phyloP scores from a whole-genome alignment of 2,797 vertebrate species.

The Oreochromis grahami region DNA sequence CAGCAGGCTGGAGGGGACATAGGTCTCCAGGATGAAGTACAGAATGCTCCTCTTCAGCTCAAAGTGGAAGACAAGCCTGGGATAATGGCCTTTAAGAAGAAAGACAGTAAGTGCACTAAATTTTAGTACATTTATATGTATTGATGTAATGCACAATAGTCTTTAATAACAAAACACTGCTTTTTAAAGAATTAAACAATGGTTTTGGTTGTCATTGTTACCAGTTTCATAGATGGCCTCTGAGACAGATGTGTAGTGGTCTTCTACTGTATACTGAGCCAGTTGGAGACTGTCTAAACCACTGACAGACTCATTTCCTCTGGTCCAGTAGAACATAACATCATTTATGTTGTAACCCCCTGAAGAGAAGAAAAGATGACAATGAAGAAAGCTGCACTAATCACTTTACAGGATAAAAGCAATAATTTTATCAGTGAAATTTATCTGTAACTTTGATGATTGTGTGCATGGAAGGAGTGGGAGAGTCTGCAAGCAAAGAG shows the following conservation, averaged over 20 bases:
- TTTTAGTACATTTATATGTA: not conserved
- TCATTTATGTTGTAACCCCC: constrained; percentile 94
- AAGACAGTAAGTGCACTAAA: not conserved
- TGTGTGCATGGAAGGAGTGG: not conserved
- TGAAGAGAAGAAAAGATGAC: constrained; percentile 37
- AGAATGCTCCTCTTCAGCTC: constrained; percentile 90
- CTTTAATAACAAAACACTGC: not conserved
- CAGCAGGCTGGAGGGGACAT: constrained; percentile 88
- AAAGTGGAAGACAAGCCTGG: constrained; percentile 89
- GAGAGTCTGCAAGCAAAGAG: not conserved
- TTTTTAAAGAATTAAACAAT: not conserved
- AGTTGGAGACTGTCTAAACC: constrained; percentile 85
- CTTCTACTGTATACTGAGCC: constrained; percentile 91
- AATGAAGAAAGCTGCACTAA: not conserved
- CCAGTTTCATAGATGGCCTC: constrained; percentile 92
- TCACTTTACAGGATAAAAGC: not conserved
- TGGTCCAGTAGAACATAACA: constrained; percentile 91
- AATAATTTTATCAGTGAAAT: not conserved
- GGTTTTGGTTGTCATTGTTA: constrained; percentile 19
- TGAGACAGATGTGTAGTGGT: constrained; percentile 88
- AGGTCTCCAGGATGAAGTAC: constrained; percentile 91
- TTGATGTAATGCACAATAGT: not conserved
- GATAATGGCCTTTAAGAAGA: constrained; percentile 78
- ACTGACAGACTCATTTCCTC: constrained; percentile 89
- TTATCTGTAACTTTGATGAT: not conserved